phyloP scores from a whole-genome alignment of 2,113 vertebrate species.

The Megalops atlanticus region DNA sequence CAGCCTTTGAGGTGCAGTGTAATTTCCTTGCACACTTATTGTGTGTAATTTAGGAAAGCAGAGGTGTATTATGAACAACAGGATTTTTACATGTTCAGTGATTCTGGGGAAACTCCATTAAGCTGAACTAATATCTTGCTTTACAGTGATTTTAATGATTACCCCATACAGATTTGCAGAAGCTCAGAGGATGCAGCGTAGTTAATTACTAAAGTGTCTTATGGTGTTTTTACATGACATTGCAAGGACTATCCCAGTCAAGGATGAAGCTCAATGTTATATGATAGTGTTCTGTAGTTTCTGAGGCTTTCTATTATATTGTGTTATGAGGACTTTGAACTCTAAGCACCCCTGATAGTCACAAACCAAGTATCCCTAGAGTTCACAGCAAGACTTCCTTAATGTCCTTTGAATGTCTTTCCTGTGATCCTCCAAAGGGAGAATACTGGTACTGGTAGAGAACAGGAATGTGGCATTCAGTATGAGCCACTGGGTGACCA shows the following conservation, averaged over 20 bases:
- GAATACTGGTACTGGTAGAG: neutral
- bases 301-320: conserved; percentile 4
- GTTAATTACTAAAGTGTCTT: neutral
- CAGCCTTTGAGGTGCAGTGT: neutral
- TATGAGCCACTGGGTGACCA: neutral
- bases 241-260: conserved; percentile 7
- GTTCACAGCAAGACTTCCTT: neutral
- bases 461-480: neutral
- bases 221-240: conserved; percentile 10
- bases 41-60: neutral
- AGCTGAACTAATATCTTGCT: neutral
- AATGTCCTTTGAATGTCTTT: neutral
- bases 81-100: neutral
- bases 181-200: neutral
- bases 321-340: neutral
- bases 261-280: conserved; percentile 1
- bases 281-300: neutral
- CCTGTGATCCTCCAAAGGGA: neutral
- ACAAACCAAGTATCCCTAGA: neutral
- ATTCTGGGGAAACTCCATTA: neutral
- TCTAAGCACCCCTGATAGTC: neutral
- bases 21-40: neutral
- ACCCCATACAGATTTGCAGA: neutral
- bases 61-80: neutral
- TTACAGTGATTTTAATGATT: neutral